Evolutionary conservation across 1,140 invertebrate genomes (phyloP).

Genomic region (Eupristina koningsbergeri): DNA sequence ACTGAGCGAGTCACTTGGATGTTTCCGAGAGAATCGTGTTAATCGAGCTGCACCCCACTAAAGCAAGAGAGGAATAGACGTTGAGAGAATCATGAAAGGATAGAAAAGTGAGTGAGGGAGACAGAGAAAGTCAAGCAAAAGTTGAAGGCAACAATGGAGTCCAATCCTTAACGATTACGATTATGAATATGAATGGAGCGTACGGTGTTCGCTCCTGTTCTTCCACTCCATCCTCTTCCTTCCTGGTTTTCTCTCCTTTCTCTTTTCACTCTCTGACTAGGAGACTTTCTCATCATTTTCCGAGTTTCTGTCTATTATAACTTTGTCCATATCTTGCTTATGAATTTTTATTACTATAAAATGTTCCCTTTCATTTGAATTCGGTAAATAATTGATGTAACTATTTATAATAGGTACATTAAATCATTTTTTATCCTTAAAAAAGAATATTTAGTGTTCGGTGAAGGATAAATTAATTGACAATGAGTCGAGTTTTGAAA

Average conservation of each 20-base stretch:
- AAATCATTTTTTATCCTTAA: too few relatives aligned
- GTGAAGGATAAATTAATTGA: too few relatives aligned
- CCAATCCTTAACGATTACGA: constrained; percentile 54
- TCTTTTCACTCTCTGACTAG: background rate
- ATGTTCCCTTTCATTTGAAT: background rate
- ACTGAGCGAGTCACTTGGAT: constrained; percentile 45
- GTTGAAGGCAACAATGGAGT: constrained; percentile 54
- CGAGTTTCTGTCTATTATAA: constrained; percentile 16
- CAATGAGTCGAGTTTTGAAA: too few relatives aligned
- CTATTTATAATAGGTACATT: too few relatives aligned
- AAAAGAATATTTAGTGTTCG: too few relatives aligned
- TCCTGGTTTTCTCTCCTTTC: background rate
- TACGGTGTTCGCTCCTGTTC: constrained; percentile 26
- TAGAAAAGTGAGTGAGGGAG: too few relatives aligned
- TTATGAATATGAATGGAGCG: constrained; percentile 54
- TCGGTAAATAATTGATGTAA: background rate
- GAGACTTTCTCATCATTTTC: constrained; percentile 26
- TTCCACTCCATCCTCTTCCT: constrained; percentile 9
- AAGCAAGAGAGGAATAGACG: constrained; percentile 21
- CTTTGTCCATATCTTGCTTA: background rate
- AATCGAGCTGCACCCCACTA: constrained; percentile 45
- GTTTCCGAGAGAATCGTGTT: constrained; percentile 50
- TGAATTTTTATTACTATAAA: background rate
- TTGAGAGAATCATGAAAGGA: background rate
- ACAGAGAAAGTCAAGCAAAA: constrained; percentile 22